A percentile compares a stretch with the other conserved stretches of the same genome.
Conservation (phyloP, 1,140 invertebrate genomes). For the Drosophila melanica region DNA sequence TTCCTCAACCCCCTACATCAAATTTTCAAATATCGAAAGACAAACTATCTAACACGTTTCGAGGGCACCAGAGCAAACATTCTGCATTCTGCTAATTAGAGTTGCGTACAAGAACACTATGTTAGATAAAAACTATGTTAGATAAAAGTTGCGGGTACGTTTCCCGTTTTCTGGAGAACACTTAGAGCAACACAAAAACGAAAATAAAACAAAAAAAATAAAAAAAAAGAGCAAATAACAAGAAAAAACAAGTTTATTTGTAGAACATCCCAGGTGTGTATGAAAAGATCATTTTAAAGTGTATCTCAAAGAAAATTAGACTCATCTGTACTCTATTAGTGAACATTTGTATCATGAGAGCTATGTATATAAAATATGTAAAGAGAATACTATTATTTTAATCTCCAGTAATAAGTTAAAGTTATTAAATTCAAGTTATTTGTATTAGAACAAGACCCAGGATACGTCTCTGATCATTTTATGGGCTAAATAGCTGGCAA, state of each 20-base stretch:
- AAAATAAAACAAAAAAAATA: conserved; percentile 3
- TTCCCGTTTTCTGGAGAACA: conserved; percentile 32
- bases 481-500: conserved; percentile 18
- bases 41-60: conserved; percentile 38
- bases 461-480: too few species aligned
- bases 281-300: too few species aligned
- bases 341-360: neutral
- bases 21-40: conserved; percentile 17
- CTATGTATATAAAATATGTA: neutral
- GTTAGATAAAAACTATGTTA: conserved; percentile 50
- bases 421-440: too few species aligned
- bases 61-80: conserved; percentile 16
- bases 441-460: too few species aligned
- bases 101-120: conserved; percentile 49
- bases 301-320: too few species aligned
- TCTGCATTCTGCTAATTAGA: conserved; percentile 56
- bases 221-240: neutral
- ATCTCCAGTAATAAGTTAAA: neutral
- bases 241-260: neutral
- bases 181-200: conserved; percentile 10
- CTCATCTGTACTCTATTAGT: neutral
- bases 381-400: neutral
- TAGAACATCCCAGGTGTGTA: neutral
- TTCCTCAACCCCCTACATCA: neutral
- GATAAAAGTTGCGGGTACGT: conserved; percentile 61